A percentile compares a stretch with the other conserved stretches of the same genome.
These are phyloP conservation scores for Drosophila tanythrix DNA, from an alignment of 2,888 invertebrate species.

Conservation along the genomic window DNA sequence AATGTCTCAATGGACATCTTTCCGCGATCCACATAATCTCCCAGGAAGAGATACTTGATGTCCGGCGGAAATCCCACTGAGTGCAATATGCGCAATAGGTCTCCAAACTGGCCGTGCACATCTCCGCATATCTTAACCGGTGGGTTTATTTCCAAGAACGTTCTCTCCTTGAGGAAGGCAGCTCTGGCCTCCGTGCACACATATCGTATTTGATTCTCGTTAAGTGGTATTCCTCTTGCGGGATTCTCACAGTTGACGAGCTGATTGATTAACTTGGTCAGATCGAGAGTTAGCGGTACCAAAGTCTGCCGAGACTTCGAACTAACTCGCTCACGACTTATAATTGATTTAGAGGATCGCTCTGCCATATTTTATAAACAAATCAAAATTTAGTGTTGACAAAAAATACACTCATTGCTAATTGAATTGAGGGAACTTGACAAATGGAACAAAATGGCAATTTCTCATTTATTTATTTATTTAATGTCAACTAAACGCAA, in stretches of 20 bases:
- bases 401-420: slow-evolving; percentile 27
- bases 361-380: slow-evolving; percentile 25
- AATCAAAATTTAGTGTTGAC: slow-evolving; percentile 38
- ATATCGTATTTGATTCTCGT: slow-evolving; percentile 98
- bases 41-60: slow-evolving; percentile 98
- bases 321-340: not conserved
- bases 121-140: slow-evolving; percentile 99
- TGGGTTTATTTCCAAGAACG: slow-evolving; percentile 97
- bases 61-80: slow-evolving; percentile 99
- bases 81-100: slow-evolving; percentile 97
- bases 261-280: slow-evolving; percentile 32
- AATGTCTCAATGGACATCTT: slow-evolving; percentile 99
- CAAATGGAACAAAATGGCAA: not conserved
- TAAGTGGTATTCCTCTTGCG: slow-evolving; percentile 91
- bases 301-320: not conserved
- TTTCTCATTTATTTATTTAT: no score
- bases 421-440: not conserved
- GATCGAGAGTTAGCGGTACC: slow-evolving; percentile 6
- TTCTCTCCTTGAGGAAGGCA: slow-evolving; percentile 98
- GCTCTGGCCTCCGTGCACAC: slow-evolving; percentile 98
- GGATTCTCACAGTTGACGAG: slow-evolving; percentile 33
- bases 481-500: no score
- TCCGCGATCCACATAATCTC: slow-evolving; percentile 99
- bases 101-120: slow-evolving; percentile 99
- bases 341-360: not conserved